Evolutionary conservation across 2,888 invertebrate genomes (phyloP).

Genomic region (Dendrolimus houi): DNA sequence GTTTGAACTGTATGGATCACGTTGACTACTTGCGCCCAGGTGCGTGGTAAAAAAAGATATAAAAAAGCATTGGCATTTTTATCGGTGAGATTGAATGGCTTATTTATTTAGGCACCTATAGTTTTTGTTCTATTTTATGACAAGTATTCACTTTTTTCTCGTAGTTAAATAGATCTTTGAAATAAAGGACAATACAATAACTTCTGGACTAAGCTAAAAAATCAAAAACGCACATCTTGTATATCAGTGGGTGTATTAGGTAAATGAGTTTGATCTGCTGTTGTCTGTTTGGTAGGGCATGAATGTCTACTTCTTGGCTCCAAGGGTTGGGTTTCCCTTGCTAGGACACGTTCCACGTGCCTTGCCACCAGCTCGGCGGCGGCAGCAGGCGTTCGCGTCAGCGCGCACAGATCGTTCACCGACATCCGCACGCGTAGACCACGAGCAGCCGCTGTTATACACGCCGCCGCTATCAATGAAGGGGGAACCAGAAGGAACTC

Average conservation of each 20-base stretch:
- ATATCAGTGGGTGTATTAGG: conserved; percentile 81
- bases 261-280: conserved; percentile 51
- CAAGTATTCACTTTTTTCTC: not conserved
- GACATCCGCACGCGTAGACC: conserved; percentile 73
- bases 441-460: conserved; percentile 81
- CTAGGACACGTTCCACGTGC: conserved; percentile 77
- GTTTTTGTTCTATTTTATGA: too few relatives aligned
- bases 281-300: conserved; percentile 43
- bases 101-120: conserved; percentile 21
- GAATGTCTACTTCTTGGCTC: conserved; percentile 45
- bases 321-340: conserved; percentile 71
- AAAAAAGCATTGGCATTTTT: conserved; percentile 37
- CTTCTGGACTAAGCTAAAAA: too few relatives aligned
- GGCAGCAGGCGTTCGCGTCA: conserved; percentile 66
- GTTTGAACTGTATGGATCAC: conserved; percentile 11
- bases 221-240: conserved; percentile 77
- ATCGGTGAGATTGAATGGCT: conserved; percentile 42
- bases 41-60: conserved; percentile 47
- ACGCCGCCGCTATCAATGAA: conserved; percentile 82
- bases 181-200: not conserved
- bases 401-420: conserved; percentile 53
- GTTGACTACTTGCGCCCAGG: conserved; percentile 45
- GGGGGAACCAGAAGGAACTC: conserved; percentile 82
- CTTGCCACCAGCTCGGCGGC: conserved; percentile 73
- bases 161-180: not conserved